Percentiles rank a stretch among this genome's conserved stretches.
Evolutionary conservation across 1,140 invertebrate genomes (phyloP).

Genomic region (Pogonus chalceus): DNA sequence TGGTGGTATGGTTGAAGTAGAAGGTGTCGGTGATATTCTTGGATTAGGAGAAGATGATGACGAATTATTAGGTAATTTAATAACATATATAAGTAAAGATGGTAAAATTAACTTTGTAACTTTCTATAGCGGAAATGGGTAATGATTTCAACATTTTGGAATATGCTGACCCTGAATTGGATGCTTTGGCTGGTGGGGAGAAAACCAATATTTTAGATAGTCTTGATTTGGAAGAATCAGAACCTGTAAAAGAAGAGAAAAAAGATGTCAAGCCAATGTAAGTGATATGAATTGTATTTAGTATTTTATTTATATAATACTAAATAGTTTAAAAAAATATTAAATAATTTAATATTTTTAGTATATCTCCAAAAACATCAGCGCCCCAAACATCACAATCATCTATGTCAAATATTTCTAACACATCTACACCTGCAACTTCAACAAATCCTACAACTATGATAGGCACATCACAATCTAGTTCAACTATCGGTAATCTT

Average conservation of each 20-base stretch:
- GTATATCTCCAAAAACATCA: background rate
- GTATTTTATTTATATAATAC: too few relatives aligned
- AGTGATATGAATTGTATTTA: too few relatives aligned
- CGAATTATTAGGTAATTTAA: conserved; percentile 61
- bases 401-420: background rate
- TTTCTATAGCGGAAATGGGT: conserved; percentile 69
- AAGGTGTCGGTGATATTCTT: conserved; percentile 64
- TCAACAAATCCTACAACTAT: background rate
- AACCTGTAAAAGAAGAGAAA: conserved; percentile 47
- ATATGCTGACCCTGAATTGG: conserved; percentile 90
- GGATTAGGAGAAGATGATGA: conserved; percentile 77
- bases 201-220: conserved; percentile 67
- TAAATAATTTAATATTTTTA: background rate
- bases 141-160: conserved; percentile 93
- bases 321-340: too few relatives aligned
- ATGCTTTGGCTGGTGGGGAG: conserved; percentile 60
- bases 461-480: background rate
- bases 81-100: conserved; percentile 12
- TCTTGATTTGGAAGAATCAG: conserved; percentile 63
- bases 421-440: too few relatives aligned
- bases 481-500: background rate
- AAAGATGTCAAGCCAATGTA: conserved; percentile 37
- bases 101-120: background rate
- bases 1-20: conserved; percentile 59
- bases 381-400: background rate